A percentile compares a stretch with the other conserved stretches of the same genome.
phyloP scores from a whole-genome alignment of 2,797 vertebrate species.

The Peromyscus eremicus region DNA sequence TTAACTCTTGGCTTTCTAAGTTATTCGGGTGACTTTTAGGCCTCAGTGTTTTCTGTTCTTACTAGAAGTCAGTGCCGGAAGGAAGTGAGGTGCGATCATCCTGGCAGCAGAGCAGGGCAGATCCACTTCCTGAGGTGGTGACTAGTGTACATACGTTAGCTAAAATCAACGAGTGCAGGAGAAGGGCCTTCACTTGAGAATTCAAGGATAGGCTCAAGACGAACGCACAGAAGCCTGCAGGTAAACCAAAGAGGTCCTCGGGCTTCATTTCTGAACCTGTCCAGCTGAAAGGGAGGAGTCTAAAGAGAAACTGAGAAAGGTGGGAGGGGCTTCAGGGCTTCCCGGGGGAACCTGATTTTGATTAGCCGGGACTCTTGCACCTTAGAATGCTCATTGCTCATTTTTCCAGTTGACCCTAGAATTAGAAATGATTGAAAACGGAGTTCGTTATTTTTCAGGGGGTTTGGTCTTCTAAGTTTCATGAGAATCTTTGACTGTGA shows the following conservation, averaged over 20 bases:
- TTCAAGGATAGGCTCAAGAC: background rate
- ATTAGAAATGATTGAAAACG: background rate
- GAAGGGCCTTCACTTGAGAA: background rate
- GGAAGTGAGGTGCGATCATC: background rate
- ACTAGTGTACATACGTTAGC: background rate
- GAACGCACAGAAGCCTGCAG: background rate
- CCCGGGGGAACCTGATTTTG: background rate
- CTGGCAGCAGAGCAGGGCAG: background rate
- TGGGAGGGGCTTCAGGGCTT: background rate
- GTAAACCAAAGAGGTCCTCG: background rate
- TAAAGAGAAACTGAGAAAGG: background rate
- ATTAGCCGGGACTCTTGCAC: background rate
- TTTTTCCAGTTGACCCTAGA: background rate
- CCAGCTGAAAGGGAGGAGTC: background rate
- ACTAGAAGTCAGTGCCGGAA: conserved; percentile 1
- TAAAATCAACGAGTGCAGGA: background rate
- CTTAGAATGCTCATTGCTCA: background rate
- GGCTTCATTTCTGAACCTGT: background rate
- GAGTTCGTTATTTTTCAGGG: background rate
- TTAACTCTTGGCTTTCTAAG: background rate
- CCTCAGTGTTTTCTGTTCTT: background rate
- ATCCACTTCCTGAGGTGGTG: background rate
- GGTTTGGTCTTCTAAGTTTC: background rate
- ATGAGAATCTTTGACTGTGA: conserved; percentile 41
- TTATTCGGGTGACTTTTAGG: background rate